Base-by-base conservation (phyloP, 2,797 vertebrate genomes). In the Falco naumanni region DNA sequence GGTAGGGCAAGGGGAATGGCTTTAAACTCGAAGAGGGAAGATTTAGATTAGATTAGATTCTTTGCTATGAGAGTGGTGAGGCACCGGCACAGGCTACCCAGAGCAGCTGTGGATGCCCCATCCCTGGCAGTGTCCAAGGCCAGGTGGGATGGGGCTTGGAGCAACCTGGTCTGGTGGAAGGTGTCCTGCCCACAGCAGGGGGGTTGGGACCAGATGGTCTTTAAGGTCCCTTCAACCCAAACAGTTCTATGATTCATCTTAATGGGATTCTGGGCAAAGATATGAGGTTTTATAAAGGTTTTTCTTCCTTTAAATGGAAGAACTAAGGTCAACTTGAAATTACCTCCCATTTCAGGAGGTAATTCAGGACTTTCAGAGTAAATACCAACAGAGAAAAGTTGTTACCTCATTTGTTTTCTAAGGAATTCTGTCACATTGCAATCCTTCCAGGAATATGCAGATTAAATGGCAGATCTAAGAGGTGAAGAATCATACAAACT, bases 131-230 rank as follows among this genome's bases (percentile, higher is more conserved):
- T 45, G 43, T 45, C 17, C 43, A 18, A 45, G 17, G 11, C 6
- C 25, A 17, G n/a, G 15, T 1, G 53, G 41, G 9, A 60, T 39
- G 17, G 19, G 25, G 4, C 11, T 72, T 25, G 17, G n/a, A 78
- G 41, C 3, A n/a, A 39, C 2, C 8, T 20, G 7, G 4, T 56
- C 10, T 34, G 9, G 22, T 29, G 16, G 8, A 21, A 51, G 13
- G 4, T 34, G 11, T 57, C 10, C 20, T 43, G 33, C 3, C 19
- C 2, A 0, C 8, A 22, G n/a, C 0, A 0, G 14, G 18, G 13
- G 13, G 15, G 3, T 34, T 78, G 41, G 24, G 57, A 70, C 21
- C 29, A 15, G 8, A 3, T 45, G 43, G 17, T 16, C 24, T 90
- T 69, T 78, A 25, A 43, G 10, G 29, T 61, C 16, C 2, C 3